Base-by-base conservation (phyloP, 2,888 invertebrate genomes). In the Hirudinaria manillensis region DNA sequence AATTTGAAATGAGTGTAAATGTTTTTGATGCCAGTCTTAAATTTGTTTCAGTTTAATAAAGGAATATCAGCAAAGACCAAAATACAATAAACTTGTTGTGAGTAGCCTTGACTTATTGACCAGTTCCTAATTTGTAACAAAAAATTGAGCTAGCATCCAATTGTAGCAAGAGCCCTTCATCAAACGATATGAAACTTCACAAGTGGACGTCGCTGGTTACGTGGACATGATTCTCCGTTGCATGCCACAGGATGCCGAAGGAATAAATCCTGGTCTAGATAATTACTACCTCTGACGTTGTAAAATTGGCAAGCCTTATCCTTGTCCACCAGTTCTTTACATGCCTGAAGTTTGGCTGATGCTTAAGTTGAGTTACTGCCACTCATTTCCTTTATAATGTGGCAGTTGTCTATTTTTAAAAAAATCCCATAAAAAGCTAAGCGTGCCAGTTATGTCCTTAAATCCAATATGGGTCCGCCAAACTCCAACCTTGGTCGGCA, bases 11-110 rank as follows among this genome's bases (percentile, higher is more conserved):
- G 61, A 24, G 13, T 16, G 61, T 16, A 7, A 61, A 61, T 45
- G 16, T 45, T 45, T 45, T 61, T 61, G 24, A 61, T 61, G 61
- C 21, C 29, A 27, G 7, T 56, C 24, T 16, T 61, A n/a, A 61
- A 27, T 61, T 61, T 19, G 19, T 29, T 61, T 65, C 87, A 96
- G 96, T 89, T 90, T 97, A 86, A 95, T 94, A 81, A 98, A 98
- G 88, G 95, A 95, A 86, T 95, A 96, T 88, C 91, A 90, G 80
- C 91, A 92, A 84, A 90, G 98, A 84, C 97, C 98, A 77, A 97
- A 97, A 87, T 98, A 97, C 87, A 93, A 93, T 87, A 91, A 92
- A 84, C 88, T 98, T 80, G 88, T 97, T 84, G 85, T 85, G 53
- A 77, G 79, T 79, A 7, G 19, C n/a, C 24, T 7, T 24, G 27